Conservation (phyloP, 2,888 invertebrate species). For the Oscheius sp. region DNA sequence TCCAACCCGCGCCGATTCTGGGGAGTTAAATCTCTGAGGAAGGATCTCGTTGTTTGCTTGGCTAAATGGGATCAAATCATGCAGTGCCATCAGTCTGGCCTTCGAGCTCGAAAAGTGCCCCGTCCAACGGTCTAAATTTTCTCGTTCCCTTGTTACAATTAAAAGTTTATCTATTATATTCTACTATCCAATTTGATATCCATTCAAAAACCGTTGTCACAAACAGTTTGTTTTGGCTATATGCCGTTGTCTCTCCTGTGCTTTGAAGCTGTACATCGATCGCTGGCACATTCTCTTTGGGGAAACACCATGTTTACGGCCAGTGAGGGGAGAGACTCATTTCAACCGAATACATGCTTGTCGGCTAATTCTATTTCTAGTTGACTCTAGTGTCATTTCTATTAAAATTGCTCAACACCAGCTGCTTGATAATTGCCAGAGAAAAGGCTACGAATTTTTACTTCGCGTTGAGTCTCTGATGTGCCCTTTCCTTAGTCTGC, state of each 20-base stretch:
- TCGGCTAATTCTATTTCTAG: neutral
- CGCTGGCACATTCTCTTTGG: neutral
- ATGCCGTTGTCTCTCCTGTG: neutral
- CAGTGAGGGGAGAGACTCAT: neutral
- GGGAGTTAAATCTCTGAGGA: conserved; percentile 67
- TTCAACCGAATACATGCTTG: neutral
- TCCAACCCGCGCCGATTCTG: conserved; percentile 65
- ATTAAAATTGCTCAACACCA: neutral
- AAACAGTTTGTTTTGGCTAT: no score
- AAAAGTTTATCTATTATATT: neutral
- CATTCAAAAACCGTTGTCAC: neutral
- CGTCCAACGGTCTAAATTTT: conserved; percentile 30
- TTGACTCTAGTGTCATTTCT: neutral
- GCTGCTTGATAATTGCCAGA: neutral
- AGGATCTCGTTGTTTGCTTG: conserved; percentile 66
- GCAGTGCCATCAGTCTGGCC: conserved; percentile 68
- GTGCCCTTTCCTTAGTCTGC: neutral
- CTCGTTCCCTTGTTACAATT: neutral
- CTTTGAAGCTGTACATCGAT: neutral
- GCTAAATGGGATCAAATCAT: conserved; percentile 70
- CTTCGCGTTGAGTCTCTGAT: no score
- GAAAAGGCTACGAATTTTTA: neutral
- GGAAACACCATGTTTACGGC: conserved; percentile 14
- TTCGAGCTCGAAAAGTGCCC: conserved; percentile 66
- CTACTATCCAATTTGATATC: neutral